Evolutionary conservation across 1,140 invertebrate genomes (phyloP).

Genomic region (Epicauta chinensis): DNA sequence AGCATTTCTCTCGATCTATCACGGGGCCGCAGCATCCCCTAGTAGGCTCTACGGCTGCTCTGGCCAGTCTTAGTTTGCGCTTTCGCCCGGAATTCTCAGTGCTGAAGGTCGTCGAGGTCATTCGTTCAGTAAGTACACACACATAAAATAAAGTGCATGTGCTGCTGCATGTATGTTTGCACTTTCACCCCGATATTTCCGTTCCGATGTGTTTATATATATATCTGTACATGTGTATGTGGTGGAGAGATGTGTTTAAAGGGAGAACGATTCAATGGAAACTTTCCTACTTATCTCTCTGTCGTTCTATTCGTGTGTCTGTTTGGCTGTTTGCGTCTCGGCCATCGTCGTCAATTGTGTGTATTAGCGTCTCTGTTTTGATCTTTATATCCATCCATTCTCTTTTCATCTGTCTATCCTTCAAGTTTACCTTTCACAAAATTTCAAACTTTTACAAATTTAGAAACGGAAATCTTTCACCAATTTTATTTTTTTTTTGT

Average conservation of each 20-base stretch:
- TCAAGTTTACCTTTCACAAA: constrained; percentile 14
- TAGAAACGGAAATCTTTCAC: background rate
- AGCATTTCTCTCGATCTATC: constrained; percentile 43
- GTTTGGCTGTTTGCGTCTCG: constrained; percentile 6
- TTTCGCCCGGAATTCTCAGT: constrained; percentile 29
- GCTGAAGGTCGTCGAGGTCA: constrained; percentile 34
- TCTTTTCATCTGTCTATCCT: constrained; percentile 32
- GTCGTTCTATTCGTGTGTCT: background rate
- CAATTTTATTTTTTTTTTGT: too few species aligned
- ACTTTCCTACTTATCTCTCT: too few species aligned
- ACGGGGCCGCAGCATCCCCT: constrained; percentile 40
- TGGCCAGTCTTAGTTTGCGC: constrained; percentile 38
- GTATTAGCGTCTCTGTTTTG: constrained; percentile 38
- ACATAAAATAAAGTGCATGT: constrained; percentile 20
- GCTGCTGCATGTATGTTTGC: constrained; percentile 24
- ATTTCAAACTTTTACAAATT: background rate
- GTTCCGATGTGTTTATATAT: constrained; percentile 1
- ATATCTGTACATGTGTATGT: background rate
- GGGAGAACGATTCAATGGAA: background rate
- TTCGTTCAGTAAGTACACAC: constrained; percentile 25
- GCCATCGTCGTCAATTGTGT: constrained; percentile 1
- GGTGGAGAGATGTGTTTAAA: background rate
- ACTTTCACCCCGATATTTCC: constrained; percentile 25
- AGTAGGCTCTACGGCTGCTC: constrained; percentile 37
- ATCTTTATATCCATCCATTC: constrained; percentile 35